Base-by-base conservation (phyloP, 2,113 vertebrate species). In the Microcebus lehilahytsara region DNA sequence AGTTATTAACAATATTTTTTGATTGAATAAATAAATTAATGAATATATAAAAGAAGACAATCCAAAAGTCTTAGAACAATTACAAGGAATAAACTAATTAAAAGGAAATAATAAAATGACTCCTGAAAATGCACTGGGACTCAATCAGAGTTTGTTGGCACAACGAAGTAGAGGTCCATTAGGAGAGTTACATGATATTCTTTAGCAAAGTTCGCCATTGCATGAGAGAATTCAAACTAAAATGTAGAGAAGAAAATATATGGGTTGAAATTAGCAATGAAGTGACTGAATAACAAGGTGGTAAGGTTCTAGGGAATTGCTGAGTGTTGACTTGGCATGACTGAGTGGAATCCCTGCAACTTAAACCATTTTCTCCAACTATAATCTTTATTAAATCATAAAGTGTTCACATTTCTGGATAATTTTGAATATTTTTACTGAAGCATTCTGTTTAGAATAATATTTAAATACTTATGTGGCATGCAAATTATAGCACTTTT, bases 401-500 rank as follows among this genome's bases (percentile, higher is more conserved):
- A 83, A 5, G 13, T 78, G 11, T 84, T 67, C 6, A 80, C 40
- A 56, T 72, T 75, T 84, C 37, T 79, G 1, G 20, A 19, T 91
- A 1, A 93, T 80, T 97, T 42, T 85, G 25, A 62, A 23, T 67
- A 80, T 64, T 80, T 84, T 84, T 75, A 46, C 17, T 79, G 19
- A 64, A 88, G 4, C 2, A 71, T 27, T 69, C 37, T 23, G 6
- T 64, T 91, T 42, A 93, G 32, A 85, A 85, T 56, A 89, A 66
- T 81, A 90, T 75, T 95, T 34, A 53, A 72, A 14, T 58, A 91
- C 16, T 90, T 32, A 71, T 6, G 5, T 2, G 13, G 4, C 10
- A 37, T n/a, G 9, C 30, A 79, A 95, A 94, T 71, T 53, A 34
- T 30, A 19, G 51, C 12, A 66, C 4, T 42, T 42, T 60, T 37